A percentile compares a stretch with the other conserved stretches of the same genome.
These are phyloP conservation scores for Plebejus melissa DNA, from an alignment of 2,888 invertebrate genomes.

Conservation along the genomic window DNA sequence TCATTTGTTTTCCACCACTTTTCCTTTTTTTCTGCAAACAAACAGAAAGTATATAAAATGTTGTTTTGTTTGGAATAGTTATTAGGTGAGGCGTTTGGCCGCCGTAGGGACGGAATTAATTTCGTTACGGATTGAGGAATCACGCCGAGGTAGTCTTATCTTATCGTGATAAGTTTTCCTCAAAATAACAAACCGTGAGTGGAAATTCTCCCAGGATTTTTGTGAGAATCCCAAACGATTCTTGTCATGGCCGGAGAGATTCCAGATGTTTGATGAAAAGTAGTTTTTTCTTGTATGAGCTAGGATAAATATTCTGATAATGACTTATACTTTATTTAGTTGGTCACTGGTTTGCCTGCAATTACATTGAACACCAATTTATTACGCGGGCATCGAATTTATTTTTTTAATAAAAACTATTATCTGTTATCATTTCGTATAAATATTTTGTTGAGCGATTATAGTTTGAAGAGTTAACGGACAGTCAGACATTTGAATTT, in stretches of 20 bases:
- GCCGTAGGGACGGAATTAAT: conserved; percentile 9
- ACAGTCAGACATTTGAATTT: too few species aligned
- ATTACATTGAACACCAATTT: too few species aligned
- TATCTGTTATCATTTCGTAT: too few species aligned
- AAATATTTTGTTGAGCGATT: too few species aligned
- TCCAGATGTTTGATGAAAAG: neutral
- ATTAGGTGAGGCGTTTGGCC: neutral
- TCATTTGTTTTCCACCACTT: neutral
- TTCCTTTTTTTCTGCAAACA: neutral
- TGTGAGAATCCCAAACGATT: neutral
- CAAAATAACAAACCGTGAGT: conserved; percentile 1
- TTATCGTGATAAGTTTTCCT: conserved; percentile 8
- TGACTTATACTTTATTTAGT: too few species aligned
- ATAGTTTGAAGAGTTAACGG: too few species aligned
- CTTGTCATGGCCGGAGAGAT: neutral
- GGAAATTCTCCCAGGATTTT: neutral
- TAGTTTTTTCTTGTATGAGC: neutral
- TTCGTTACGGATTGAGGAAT: conserved; percentile 10
- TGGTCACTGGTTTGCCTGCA: too few species aligned
- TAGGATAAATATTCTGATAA: neutral
- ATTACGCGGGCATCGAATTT: too few species aligned
- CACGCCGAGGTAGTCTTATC: neutral
- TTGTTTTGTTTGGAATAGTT: conserved; percentile 14
- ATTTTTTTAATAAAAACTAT: too few species aligned
- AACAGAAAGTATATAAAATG: neutral